Base-by-base conservation (phyloP, 2,113 vertebrate species). In the Hippolais icterina region DNA sequence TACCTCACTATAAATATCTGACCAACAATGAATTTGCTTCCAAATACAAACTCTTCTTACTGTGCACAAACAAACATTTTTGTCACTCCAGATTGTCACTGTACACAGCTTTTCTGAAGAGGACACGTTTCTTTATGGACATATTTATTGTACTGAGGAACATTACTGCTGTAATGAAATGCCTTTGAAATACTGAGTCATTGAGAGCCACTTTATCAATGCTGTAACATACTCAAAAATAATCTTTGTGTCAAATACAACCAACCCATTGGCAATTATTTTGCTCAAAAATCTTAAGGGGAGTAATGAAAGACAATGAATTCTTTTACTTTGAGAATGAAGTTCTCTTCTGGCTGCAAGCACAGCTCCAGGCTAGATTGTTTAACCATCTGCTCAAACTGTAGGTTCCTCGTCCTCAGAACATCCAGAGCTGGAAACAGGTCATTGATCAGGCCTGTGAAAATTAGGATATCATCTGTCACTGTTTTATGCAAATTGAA, bases 401-500 rank as follows among this genome's bases (percentile, higher is more conserved):
- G 95, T 37, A 92, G 91, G 57, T 98, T 98, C 83, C 97, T 97
- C 78, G 90, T 98, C 94, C 98, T 98, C 14, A 85, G 98, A 72
- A 98, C 98, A 63, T 98, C 98, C 91, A 99, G 79, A 70, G 98
- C 97, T 88, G 98, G 98, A 96, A 99, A 99, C 84, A 99, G 97
- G 97, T 99, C 98, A 35, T 97, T 94, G 31, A 99, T 96, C 76
- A 99, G 92, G 63, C 98, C 98, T 94, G 96, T 94, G 90, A 99
- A 99, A 95, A 99, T 88, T 8, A 97, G 96, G 44, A 98, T 94
- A 92, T 99, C 99, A 63, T 99, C 98, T 6, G 98, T 98, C 89
- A 99, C 98, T 77, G 98, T 98, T 96, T 99, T 98, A 69, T 98
- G 98, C 97, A 98, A 97, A 97, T 97, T 99, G 93, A 99, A 99